Evolutionary conservation across 1,140 invertebrate species (phyloP).

Genomic region (Sesamia nonagrioides): DNA sequence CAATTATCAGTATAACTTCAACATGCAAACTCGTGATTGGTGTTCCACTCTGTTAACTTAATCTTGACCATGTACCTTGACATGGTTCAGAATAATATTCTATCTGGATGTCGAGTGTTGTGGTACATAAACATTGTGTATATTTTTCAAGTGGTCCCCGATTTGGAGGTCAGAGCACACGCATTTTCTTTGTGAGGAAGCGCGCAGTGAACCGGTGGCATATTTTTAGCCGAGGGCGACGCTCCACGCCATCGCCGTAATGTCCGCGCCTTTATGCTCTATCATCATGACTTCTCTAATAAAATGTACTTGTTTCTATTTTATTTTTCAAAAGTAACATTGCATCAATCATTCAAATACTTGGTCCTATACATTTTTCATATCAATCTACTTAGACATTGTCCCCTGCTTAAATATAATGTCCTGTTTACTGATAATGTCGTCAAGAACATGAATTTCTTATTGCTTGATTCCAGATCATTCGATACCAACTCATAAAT

Average conservation of each 20-base stretch:
- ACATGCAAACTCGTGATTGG: slow-evolving; percentile 12
- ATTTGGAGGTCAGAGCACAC: slow-evolving; percentile 73
- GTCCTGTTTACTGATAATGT: slow-evolving; percentile 11
- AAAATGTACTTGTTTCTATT: slow-evolving; percentile 32
- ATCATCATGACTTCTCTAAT: slow-evolving; percentile 66
- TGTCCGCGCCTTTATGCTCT: slow-evolving; percentile 65
- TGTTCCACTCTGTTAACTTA: slow-evolving; percentile 46
- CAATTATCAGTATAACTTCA: background rate
- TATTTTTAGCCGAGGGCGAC: slow-evolving; percentile 84
- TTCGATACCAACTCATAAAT: slow-evolving; percentile 12
- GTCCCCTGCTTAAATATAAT: background rate
- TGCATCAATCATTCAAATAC: background rate
- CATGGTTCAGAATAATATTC: slow-evolving; percentile 35
- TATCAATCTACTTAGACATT: background rate
- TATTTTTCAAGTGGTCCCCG: slow-evolving; percentile 61
- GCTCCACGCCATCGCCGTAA: slow-evolving; percentile 58
- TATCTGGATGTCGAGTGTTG: slow-evolving; percentile 2
- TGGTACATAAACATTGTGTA: slow-evolving; percentile 46
- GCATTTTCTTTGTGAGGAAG: slow-evolving; percentile 79
- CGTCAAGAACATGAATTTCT: slow-evolving; percentile 14
- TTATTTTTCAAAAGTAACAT: background rate
- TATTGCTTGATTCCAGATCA: background rate
- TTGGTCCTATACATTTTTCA: background rate
- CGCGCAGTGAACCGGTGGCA: slow-evolving; percentile 73
- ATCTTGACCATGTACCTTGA: slow-evolving; percentile 52